Percentiles rank a stretch among this genome's conserved stretches.
Evolutionary conservation across 2,113 vertebrate species (phyloP).

Genomic region (Emberiza fucata): DNA sequence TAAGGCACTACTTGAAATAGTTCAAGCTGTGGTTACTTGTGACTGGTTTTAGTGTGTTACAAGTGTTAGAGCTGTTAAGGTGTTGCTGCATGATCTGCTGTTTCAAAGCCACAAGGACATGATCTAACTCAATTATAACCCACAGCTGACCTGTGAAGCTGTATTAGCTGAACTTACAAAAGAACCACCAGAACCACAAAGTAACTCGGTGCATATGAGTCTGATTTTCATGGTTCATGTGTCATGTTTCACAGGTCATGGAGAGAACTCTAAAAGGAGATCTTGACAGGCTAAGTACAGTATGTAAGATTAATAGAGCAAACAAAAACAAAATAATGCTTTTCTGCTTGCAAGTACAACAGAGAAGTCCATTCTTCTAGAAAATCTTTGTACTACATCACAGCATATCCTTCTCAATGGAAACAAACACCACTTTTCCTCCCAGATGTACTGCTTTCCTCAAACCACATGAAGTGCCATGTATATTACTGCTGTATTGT

Average conservation of each 20-base stretch:
- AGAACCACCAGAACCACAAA: not conserved
- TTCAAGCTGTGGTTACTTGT: not conserved
- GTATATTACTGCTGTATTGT: not conserved
- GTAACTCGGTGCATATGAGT: not conserved
- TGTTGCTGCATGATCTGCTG: not conserved
- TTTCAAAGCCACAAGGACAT: constrained; percentile 29
- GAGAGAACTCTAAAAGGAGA: not conserved
- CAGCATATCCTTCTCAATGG: not conserved
- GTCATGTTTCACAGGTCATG: constrained; percentile 13
- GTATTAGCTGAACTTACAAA: constrained; percentile 16
- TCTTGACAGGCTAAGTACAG: constrained; percentile 29
- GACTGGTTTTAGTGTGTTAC: not conserved
- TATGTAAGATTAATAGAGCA: constrained; percentile 38
- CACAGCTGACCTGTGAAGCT: constrained; percentile 43
- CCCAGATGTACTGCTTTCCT: not conserved
- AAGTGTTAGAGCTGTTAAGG: not conserved
- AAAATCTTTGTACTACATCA: not conserved
- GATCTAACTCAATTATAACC: constrained; percentile 46
- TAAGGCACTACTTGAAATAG: not conserved
- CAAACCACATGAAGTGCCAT: not conserved
- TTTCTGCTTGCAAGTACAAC: not conserved
- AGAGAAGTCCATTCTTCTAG: not conserved
- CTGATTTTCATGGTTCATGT: constrained; percentile 21
- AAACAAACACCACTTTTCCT: not conserved
- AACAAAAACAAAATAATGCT: not conserved